Conservation (phyloP, 2,113 vertebrate species). For the Columbina picui region DNA sequence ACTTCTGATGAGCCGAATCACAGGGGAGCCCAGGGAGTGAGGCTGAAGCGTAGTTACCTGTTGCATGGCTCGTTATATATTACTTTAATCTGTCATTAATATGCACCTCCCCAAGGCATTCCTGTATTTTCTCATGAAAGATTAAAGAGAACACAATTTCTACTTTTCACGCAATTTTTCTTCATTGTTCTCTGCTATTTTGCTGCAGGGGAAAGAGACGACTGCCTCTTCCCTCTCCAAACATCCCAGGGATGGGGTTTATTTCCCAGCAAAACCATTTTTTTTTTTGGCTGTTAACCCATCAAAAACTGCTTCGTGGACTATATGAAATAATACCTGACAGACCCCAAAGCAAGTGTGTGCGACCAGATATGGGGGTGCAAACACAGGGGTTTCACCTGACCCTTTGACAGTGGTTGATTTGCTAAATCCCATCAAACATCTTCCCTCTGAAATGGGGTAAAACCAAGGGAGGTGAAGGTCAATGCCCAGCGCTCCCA, state of each 20-base stretch:
- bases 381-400: rapidly evolving
- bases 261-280: neutral
- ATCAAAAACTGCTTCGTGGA: neutral
- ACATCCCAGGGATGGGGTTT: neutral
- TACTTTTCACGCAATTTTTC: neutral
- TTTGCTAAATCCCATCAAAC: neutral
- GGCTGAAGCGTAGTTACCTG: neutral
- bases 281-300: neutral
- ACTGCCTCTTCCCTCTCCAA: neutral
- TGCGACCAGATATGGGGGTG: neutral
- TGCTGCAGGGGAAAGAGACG: neutral
- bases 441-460: rapidly evolving
- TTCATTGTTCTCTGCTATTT: neutral
- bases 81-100: neutral
- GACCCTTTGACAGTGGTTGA: neutral
- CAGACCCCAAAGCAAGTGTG: neutral
- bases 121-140: neutral
- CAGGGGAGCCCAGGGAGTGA: neutral
- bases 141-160: neutral
- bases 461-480: neutral
- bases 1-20: neutral
- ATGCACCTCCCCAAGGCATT: neutral
- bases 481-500: neutral
- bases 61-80: neutral
- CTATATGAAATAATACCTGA: neutral